phyloP scores from a whole-genome alignment of 2,113 vertebrate genomes.

The Gymnorhina tibicen region DNA sequence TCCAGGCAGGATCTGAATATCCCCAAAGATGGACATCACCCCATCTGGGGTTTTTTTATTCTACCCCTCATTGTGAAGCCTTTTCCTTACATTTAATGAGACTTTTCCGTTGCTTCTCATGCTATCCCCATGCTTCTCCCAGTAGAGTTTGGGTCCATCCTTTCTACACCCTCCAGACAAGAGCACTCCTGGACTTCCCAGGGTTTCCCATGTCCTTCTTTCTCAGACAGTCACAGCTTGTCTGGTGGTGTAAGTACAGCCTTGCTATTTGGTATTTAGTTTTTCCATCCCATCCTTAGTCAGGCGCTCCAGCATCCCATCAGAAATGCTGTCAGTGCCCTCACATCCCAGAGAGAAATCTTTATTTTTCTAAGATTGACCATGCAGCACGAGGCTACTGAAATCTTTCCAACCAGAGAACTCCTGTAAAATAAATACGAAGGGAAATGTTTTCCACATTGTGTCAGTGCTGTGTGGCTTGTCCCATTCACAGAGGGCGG shows the following conservation, averaged over 20 bases:
- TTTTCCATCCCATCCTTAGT: background rate
- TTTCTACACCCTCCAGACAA: background rate
- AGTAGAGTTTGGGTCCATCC: background rate
- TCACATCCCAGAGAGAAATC: background rate
- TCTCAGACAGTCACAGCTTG: background rate
- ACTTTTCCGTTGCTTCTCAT: background rate
- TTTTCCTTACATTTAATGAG: background rate
- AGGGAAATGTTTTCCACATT: conserved; percentile 4
- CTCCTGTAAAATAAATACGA: background rate
- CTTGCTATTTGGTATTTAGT: background rate
- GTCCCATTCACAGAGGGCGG: rapidly evolving
- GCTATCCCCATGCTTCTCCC: background rate
- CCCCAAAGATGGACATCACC: background rate
- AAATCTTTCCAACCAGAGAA: background rate
- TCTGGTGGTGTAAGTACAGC: background rate
- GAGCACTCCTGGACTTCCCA: background rate
- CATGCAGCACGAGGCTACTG: background rate
- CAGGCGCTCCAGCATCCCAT: background rate
- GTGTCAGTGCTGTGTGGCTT: background rate
- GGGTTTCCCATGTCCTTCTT: background rate
- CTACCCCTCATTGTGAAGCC: background rate
- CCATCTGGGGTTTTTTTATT: background rate
- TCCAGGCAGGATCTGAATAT: background rate
- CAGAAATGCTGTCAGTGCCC: background rate
- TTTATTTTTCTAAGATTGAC: conserved; percentile 12